Percentiles rank a stretch among this genome's conserved stretches.
Conservation (phyloP, 2,888 invertebrate genomes). For the Calephelis perditalis region DNA sequence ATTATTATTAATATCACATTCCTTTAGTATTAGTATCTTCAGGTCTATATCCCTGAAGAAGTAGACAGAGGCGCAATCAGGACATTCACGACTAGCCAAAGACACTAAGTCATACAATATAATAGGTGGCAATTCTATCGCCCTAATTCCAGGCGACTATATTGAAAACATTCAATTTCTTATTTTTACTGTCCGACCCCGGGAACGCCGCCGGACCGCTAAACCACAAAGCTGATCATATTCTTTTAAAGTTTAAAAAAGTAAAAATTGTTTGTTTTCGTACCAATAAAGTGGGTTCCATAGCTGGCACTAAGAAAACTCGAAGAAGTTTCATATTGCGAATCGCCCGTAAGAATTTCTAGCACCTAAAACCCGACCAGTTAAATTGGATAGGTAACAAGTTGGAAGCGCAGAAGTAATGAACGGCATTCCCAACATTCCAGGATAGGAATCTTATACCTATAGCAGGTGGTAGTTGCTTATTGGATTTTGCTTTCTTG, state of each 20-base stretch:
- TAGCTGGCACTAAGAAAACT: constrained; percentile 15
- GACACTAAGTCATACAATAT: too few species aligned
- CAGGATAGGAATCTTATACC: constrained; percentile 43
- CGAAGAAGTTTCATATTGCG: constrained; percentile 29
- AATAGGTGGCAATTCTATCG: too few species aligned
- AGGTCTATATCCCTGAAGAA: too few species aligned
- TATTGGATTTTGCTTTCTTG: constrained; percentile 57
- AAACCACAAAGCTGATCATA: background rate
- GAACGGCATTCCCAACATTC: constrained; percentile 62
- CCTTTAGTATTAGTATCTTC: too few species aligned
- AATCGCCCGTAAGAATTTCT: constrained; percentile 23
- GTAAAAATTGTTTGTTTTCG: constrained; percentile 5
- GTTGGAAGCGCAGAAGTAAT: constrained; percentile 61
- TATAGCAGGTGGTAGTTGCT: constrained; percentile 53
- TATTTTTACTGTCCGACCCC: too few species aligned
- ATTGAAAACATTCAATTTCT: too few species aligned
- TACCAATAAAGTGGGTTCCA: constrained; percentile 11
- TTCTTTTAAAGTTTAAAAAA: constrained; percentile 1
- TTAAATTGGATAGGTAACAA: constrained; percentile 62
- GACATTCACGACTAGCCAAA: too few species aligned
- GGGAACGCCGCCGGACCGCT: too few species aligned
- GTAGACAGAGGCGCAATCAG: too few species aligned
- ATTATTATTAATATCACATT: too few species aligned
- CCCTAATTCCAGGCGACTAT: too few species aligned
- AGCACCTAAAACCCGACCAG: constrained; percentile 40